Evolutionary conservation across 2,113 vertebrate genomes (phyloP), one percentile per base, ranked within the genome.

Genomic region (Orientallactaga bullata): DNA sequence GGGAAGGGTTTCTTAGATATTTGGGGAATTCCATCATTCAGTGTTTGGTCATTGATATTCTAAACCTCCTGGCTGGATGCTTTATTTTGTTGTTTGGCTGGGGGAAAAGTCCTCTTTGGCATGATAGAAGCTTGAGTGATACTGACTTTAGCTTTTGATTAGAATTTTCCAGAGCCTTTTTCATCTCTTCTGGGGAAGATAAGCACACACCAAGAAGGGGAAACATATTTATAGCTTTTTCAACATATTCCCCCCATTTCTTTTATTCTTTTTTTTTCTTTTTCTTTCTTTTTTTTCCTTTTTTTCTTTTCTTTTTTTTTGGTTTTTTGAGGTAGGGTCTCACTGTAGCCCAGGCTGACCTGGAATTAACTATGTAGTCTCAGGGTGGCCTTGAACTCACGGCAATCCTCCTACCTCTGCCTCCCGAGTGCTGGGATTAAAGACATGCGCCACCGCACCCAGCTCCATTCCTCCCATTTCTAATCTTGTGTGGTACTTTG

Each of bases 131-230:
- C 7, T 66, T 7, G 12, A 8, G 51, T 7, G 37, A 23, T 18
- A n/a, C 77, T 39, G 61, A 68, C 26, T 95, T 80, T 92, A 61
- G 30, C 78, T 7, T 73, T 94, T 83, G 23, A 10, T 65, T 83
- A 74, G 7, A 37, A 16, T 85, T 94, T 92, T 88, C 65, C 39
- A 35, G n/a, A 89, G 90, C 92, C 82, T 87, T 77, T 81, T 88
- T 85, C 37, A 42, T 47, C 51, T 80, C 42, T n/a, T 26, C 3
- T 84, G 86, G 71, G 47, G 69, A 24, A 85, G 91, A 77, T 88
- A 18, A 35, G 32, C 90, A 58, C 5, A 60, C 39, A 88, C 73
- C 17, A 3, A 94, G 78, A 76, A 26, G 58, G 30, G 61, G 71
- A 85, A 93, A 42, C 23, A 32, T 68, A 74, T 6, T 55, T 78